Evolutionary conservation across 1,140 invertebrate genomes (phyloP), one percentile per base, ranked within the genome.

Genomic region (Pseudomyrmex pallidus): DNA sequence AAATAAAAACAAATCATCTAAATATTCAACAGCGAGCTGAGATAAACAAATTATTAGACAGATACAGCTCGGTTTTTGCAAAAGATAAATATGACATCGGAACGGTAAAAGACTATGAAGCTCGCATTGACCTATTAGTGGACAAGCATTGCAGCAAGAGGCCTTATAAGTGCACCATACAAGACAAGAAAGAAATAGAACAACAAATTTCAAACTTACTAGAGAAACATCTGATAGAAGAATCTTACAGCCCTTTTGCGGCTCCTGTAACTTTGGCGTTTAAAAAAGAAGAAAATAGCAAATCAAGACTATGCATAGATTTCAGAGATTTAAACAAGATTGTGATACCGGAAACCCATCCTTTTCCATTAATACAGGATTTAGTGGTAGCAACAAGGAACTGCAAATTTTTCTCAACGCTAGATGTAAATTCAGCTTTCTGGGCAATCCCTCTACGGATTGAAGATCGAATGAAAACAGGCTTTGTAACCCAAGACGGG

Each of bases 311-410:
- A n/a, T n/a, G n/a, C n/a, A n/a, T n/a, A n/a, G n/a, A n/a, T n/a
- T n/a, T n/a, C n/a, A n/a, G n/a, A n/a, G 56, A 10, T 67, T 74
- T 20, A 67, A 22, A 22, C 20, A 22, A 22, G 20, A 22, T 22
- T 22, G 20, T 22, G 73, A 68, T 74, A 13, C 9, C 89, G 90
- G 61, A 89, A 85, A 17, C 20, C 20, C 20, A 22, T 22, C 20
- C 20, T 22, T 90, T 91, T 54, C 90, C 88, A 44, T 8, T 57
- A 35, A 89, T 91, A 8, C 85, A 90, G 0, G 88, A 90, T 10
- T 8, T 90, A 59, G 57, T 86, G 13, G 25, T 82, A 0, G 20
- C 20, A 22, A 22, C 20, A 22, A 22, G 20, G 20, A 22, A 22
- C 20, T 22, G 20, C 20, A 80, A 77, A 22, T 89, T n/a, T 12